Evolutionary conservation across 92 coral and sea anemone species (phyloP), one percentile per base, ranked within the genome.

Genomic region (Parazoanthus atlanticus): DNA sequence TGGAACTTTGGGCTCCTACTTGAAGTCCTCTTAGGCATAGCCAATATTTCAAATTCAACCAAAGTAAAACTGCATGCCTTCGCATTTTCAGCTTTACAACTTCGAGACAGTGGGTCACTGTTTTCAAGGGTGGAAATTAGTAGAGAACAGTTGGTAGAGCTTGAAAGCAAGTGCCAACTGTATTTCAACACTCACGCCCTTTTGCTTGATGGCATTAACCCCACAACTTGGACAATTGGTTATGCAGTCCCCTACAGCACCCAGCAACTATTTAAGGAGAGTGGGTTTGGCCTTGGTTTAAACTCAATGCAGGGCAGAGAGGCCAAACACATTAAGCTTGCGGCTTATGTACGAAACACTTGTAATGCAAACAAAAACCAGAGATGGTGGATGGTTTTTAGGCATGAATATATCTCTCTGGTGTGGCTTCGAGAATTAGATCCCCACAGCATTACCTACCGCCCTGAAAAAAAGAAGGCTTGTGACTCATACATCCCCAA

Each of bases 21-120:
- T 34, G 86, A 90, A 56, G 90, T 79, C 71, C 90, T 91, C 29
- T 82, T 93, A 41, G 86, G 82, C 56, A 86, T 93, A 82, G 86
- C 70, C 40, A 23, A 79, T 69, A 88, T 91, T 77, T 76, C 89
- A 34, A 81, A 89, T 52, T 70, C 80, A 80, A 81, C 76, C 64
- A 65, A 90, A 66, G 82, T 93, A 54, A 93, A 91, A 84, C 76
- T 91, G 30, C 85, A 93, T 89, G 92, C 90, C 70, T 84, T 91
- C 73, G 92, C 88, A 86, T 89, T 81, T 61, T 76, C 71, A 26
- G 95, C 92, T 29, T 36, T 91, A 65, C 82, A 88, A 78, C 90
- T 93, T 38, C 74, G 89, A 83, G 93, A 93, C 41, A 61, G 91
- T 80, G 89, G 81, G 73, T 81, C 93, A 71, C 80, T 90, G 46